Conservation (phyloP, 1,140 invertebrate genomes). For the Pomacea maculata region DNA sequence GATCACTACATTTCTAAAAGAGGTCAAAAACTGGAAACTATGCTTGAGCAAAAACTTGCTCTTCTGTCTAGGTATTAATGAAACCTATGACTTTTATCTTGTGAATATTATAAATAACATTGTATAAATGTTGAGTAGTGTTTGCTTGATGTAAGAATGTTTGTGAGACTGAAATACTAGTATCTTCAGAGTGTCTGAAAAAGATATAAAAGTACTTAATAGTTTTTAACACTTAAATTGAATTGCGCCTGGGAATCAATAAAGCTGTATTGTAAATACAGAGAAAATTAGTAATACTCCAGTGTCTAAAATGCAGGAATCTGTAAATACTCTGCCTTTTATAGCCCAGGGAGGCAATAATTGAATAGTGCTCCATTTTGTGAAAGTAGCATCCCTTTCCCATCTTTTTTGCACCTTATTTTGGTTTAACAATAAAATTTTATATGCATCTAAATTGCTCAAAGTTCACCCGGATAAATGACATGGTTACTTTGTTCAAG, state of each 20-base stretch:
- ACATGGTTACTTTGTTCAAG: too few species aligned
- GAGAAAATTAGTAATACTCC: background rate
- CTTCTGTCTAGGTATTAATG: slow-evolving; percentile 63
- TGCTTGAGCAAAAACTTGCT: slow-evolving; percentile 68
- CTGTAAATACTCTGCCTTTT: too few species aligned
- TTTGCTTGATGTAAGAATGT: background rate
- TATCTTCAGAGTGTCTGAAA: too few species aligned
- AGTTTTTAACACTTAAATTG: background rate
- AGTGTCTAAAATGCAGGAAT: too few species aligned
- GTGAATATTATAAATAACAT: background rate
- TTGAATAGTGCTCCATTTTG: too few species aligned
- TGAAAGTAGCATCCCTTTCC: too few species aligned
- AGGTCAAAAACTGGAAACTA: slow-evolving; percentile 66
- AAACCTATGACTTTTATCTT: background rate
- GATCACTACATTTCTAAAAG: slow-evolving; percentile 66
- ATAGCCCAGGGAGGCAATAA: too few species aligned
- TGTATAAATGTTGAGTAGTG: background rate
- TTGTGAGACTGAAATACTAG: background rate
- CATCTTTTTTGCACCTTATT: too few species aligned
- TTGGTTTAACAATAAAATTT: too few species aligned
- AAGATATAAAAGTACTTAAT: background rate
- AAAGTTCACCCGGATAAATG: too few species aligned
- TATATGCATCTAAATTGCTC: too few species aligned
- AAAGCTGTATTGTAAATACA: background rate
- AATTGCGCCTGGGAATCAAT: too few species aligned